Conservation (phyloP, 2,113 vertebrate genomes). For the Mionectes macconnelli region DNA sequence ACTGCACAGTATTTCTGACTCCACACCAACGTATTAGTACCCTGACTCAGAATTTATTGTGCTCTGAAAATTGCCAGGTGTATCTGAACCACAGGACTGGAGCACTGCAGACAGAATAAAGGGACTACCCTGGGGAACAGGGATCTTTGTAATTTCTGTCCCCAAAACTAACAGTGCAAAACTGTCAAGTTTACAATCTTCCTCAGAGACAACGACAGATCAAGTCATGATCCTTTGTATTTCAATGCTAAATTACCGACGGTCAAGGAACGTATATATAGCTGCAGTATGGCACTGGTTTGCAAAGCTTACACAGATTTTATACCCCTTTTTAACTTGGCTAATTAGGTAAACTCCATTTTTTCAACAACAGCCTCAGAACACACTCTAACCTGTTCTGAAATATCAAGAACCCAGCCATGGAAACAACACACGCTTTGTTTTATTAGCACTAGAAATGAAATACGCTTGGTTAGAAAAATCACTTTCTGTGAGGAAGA, state of each 20-base stretch:
- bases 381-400: background rate
- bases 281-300: background rate
- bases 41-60: background rate
- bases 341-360: background rate
- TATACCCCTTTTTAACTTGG: background rate
- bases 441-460: background rate
- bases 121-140: background rate
- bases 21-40: background rate
- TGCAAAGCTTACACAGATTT: background rate
- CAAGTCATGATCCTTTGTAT: background rate
- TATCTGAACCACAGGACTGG: background rate
- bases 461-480: background rate
- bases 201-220: background rate
- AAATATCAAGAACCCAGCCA: background rate
- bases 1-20: background rate
- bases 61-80: background rate
- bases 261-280: background rate
- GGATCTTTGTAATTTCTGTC: background rate
- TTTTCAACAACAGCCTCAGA: conserved; percentile 24
- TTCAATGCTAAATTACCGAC: background rate
- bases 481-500: background rate
- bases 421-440: background rate
- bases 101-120: background rate
- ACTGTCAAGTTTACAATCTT: background rate
- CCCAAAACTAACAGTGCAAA: background rate